These are phyloP conservation scores for Thalpophila matura DNA, from an alignment of 2,888 invertebrate genomes.

Conservation along the genomic window DNA sequence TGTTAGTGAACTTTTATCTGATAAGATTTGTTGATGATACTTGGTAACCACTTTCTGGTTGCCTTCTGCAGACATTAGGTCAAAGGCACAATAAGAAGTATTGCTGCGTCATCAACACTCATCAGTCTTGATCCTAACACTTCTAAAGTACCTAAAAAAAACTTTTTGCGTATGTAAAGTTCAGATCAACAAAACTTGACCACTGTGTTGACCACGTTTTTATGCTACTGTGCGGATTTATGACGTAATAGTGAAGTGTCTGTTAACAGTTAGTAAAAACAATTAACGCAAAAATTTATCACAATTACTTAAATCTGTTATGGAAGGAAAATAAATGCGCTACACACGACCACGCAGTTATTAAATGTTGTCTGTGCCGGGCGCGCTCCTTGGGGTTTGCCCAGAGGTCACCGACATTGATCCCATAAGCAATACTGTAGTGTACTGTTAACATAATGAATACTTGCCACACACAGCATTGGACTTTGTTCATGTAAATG, in stretches of 20 bases:
- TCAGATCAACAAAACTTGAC: conserved; percentile 2
- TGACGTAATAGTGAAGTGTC: conserved; percentile 12
- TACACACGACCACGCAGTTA: background rate
- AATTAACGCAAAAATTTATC: conserved; percentile 21
- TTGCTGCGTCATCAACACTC: conserved; percentile 13
- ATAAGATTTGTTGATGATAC: background rate
- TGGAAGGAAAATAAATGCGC: conserved; percentile 26
- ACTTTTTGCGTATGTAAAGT: conserved; percentile 5
- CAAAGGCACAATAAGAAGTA: conserved; percentile 23
- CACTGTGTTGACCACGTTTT: too few relatives aligned
- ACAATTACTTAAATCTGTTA: conserved; percentile 11
- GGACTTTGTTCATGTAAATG: background rate
- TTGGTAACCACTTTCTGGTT: too few relatives aligned
- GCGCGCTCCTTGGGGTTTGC: conserved; percentile 36
- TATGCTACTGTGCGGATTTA: background rate
- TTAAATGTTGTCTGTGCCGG: conserved; percentile 1
- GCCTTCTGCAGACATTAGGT: conserved; percentile 10
- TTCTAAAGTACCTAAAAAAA: background rate
- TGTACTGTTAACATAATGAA: background rate
- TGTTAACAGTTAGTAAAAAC: conserved; percentile 28
- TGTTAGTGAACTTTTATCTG: background rate
- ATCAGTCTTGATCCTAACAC: background rate
- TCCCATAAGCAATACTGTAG: conserved; percentile 16
- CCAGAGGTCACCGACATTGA: conserved; percentile 33
- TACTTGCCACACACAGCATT: too few relatives aligned